These are phyloP conservation scores for Lepisosteus oculatus DNA, from an alignment of 2,113 vertebrate species.

Conservation along the genomic window DNA sequence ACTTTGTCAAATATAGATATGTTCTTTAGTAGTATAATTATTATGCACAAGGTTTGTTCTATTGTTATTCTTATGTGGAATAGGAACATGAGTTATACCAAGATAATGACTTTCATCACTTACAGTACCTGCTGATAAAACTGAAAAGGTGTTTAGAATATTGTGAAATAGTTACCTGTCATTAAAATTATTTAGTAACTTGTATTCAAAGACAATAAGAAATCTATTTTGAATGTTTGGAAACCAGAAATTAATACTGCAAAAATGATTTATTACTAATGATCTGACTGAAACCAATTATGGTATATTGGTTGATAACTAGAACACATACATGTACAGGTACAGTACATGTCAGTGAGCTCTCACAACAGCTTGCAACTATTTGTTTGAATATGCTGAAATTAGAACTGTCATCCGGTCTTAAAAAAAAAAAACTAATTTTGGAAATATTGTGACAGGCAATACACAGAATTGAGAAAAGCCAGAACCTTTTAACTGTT, in stretches of 20 bases:
- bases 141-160: no score
- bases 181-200: no score
- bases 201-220: no score
- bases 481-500: background rate
- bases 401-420: conserved; percentile 1
- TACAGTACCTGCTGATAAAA: no score
- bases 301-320: conserved; percentile 2
- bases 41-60: no score
- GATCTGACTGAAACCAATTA: conserved; percentile 18
- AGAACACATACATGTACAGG: conserved; percentile 8
- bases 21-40: no score
- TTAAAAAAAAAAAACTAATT: background rate
- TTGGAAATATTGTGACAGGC: conserved; percentile 18
- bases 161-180: no score
- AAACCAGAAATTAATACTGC: conserved; percentile 10
- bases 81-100: no score
- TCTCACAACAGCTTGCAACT: conserved; percentile 4
- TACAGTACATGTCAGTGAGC: background rate
- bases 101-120: no score
- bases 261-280: conserved; percentile 3
- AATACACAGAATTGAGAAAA: background rate
- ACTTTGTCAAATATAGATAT: no score
- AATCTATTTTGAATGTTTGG: background rate
- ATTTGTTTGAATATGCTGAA: background rate
- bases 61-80: no score